Percentiles rank a stretch among this genome's conserved stretches.
Conservation (phyloP, 2,113 vertebrate species). For the Labeo catla region DNA sequence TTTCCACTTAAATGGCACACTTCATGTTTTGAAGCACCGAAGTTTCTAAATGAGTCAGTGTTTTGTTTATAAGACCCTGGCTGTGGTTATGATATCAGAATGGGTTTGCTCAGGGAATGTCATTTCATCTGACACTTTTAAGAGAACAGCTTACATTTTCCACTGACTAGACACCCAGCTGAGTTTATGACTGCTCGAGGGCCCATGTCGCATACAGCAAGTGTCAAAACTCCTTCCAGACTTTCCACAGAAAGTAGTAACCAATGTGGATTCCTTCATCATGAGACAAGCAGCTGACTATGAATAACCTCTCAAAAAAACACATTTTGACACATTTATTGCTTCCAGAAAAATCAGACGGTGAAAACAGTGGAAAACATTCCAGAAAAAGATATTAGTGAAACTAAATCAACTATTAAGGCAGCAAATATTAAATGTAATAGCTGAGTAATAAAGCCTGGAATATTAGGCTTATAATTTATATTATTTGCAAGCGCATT, state of each 20-base stretch:
- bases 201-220: background rate
- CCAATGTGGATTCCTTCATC: slow-evolving; percentile 48
- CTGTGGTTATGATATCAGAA: slow-evolving; percentile 29
- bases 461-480: background rate
- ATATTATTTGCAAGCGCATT: background rate
- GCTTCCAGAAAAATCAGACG: background rate
- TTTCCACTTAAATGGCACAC: background rate
- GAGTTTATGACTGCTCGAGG: slow-evolving; percentile 29
- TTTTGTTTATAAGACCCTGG: slow-evolving; percentile 35
- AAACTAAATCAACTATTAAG: background rate
- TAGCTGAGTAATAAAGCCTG: background rate
- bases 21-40: background rate
- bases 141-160: slow-evolving; percentile 50
- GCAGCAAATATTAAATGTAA: background rate
- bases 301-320: background rate
- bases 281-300: slow-evolving; percentile 48
- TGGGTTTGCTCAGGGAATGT: slow-evolving; percentile 5
- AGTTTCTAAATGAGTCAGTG: slow-evolving; percentile 31
- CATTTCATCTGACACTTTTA: slow-evolving; percentile 32
- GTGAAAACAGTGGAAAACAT: background rate
- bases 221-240: slow-evolving; percentile 39
- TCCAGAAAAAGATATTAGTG: background rate
- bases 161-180: slow-evolving; percentile 40
- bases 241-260: slow-evolving; percentile 51
- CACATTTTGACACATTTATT: background rate